Evolutionary conservation across 2,888 invertebrate species (phyloP).

Genomic region (Seladonia tumulorum): DNA sequence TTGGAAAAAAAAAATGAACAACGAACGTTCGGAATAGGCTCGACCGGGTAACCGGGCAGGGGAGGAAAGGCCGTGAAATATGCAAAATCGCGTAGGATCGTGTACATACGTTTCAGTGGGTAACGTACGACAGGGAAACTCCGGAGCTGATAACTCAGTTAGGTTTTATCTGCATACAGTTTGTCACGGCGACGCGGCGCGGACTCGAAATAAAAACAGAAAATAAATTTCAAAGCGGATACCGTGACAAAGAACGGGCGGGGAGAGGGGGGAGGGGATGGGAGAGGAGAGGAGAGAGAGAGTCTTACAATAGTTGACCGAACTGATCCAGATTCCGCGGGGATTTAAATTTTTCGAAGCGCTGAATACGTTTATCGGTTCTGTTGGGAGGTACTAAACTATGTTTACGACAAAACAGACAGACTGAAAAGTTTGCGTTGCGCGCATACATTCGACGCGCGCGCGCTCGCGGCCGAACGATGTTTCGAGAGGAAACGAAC

Average conservation of each 20-base stretch:
- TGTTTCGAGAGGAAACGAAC: constrained; percentile 43
- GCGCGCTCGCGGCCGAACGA: constrained; percentile 12
- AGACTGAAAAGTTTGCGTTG: constrained; percentile 68
- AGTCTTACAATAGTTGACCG: constrained; percentile 13
- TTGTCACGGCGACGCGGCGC: neutral
- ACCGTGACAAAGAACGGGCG: neutral
- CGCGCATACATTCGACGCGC: constrained; percentile 40
- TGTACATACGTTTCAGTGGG: constrained; percentile 6
- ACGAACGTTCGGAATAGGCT: neutral
- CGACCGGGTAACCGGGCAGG: neutral
- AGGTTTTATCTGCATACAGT: constrained; percentile 4
- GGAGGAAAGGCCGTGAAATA: neutral
- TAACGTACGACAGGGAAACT: neutral
- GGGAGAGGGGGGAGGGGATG: neutral
- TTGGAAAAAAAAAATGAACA: neutral
- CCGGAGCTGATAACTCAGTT: constrained; percentile 15
- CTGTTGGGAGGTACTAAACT: constrained; percentile 61
- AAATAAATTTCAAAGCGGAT: neutral
- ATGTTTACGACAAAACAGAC: constrained; percentile 69
- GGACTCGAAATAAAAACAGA: neutral
- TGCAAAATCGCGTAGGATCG: constrained; percentile 9
- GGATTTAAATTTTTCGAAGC: constrained; percentile 24
- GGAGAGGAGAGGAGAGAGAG: neutral
- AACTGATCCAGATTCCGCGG: neutral
- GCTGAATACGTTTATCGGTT: constrained; percentile 12